A percentile compares a stretch with the other conserved stretches of the same genome.
Evolutionary conservation across 1,140 invertebrate species (phyloP).

Genomic region (Oncopeltus fasciatus): DNA sequence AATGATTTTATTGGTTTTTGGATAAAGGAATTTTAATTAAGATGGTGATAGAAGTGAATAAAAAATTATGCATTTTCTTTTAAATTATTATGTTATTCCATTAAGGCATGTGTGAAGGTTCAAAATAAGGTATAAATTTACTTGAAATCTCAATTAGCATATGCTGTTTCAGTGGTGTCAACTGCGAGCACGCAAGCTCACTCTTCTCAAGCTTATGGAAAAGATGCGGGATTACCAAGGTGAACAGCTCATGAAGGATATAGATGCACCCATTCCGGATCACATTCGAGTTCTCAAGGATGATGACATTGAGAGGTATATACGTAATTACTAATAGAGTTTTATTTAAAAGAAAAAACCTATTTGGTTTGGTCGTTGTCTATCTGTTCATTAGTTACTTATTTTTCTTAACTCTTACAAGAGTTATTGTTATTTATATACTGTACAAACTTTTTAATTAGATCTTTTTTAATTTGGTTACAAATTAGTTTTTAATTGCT

Average conservation of each 20-base stretch:
- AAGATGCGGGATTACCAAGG: constrained; percentile 87
- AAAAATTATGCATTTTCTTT: no score
- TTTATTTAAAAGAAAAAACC: no score
- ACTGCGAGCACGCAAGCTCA: constrained; percentile 70
- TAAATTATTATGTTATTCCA: no score
- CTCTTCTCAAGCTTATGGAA: constrained; percentile 65
- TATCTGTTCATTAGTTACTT: no score
- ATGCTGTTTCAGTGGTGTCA: constrained; percentile 65
- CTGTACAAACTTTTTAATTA: neutral
- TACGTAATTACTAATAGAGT: neutral
- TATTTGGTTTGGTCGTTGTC: no score
- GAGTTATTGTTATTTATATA: neutral
- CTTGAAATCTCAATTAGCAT: no score
- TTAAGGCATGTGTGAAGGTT: no score
- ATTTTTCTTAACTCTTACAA: constrained; percentile 3
- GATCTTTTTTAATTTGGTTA: no score
- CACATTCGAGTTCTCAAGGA: constrained; percentile 68
- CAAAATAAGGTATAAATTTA: no score
- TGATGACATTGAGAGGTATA: constrained; percentile 65
- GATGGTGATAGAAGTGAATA: no score
- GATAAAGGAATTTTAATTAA: no score
- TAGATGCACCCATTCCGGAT: constrained; percentile 69
- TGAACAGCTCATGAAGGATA: constrained; percentile 68
- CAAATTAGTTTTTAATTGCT: neutral
- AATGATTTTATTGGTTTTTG: no score